Conservation (phyloP, 2,888 invertebrate genomes). For the Odontocolon sp. region DNA sequence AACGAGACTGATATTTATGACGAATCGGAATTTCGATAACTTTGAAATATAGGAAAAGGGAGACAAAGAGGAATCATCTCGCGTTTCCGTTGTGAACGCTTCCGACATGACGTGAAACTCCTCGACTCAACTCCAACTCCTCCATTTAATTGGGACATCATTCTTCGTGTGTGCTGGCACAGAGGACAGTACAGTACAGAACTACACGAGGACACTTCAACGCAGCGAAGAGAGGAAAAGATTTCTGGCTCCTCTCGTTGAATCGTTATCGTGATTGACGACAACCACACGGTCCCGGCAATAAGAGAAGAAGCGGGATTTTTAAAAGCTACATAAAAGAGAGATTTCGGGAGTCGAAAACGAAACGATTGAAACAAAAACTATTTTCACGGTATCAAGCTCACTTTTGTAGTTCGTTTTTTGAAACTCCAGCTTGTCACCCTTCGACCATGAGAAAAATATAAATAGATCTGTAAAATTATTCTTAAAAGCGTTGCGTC, state of each 20-base stretch:
- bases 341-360: background rate
- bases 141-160: constrained; percentile 54
- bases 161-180: constrained; percentile 25
- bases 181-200: background rate
- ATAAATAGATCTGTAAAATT: too few species aligned
- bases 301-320: background rate
- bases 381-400: too few species aligned
- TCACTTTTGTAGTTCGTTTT: too few species aligned
- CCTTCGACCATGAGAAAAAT: too few species aligned
- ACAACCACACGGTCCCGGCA: constrained; percentile 9
- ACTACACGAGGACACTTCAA: background rate
- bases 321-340: background rate
- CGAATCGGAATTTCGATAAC: constrained; percentile 31
- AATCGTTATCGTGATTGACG: constrained; percentile 24
- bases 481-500: too few species aligned
- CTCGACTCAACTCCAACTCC: background rate
- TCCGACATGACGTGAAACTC: constrained; percentile 26
- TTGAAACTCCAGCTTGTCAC: too few species aligned
- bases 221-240: background rate
- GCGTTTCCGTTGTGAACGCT: constrained; percentile 10
- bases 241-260: background rate
- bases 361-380: too few species aligned
- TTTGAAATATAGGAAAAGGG: background rate
- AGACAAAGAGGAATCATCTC: constrained; percentile 1
- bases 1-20: constrained; percentile 34